Base-by-base conservation (phyloP, 2,113 vertebrate genomes). In the Apodemus speciosus region DNA sequence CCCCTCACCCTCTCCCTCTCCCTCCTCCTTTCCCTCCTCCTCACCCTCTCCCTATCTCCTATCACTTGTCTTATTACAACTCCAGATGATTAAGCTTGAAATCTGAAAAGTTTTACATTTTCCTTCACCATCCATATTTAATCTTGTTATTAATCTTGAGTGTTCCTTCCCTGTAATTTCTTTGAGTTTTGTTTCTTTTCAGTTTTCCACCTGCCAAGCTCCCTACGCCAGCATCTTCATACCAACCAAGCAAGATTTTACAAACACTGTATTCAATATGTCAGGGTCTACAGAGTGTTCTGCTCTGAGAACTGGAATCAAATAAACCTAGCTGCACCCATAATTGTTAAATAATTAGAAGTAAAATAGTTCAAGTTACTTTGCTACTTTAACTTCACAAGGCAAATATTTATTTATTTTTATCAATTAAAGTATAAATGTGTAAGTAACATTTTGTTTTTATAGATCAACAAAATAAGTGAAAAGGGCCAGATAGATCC, bases 361-460 rank as follows among this genome's bases (percentile, higher is more conserved):
- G 60, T 85, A 53, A 1, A 9, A 85, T 23, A 89, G 30, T 62
- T 76, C 40, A 69, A 91, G 11, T 75, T 88, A 15, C 72, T 88
- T 85, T 88, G 58, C 64, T 75, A 75, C 66, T 72, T 66, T 80
- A 92, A 60, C 20, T 30, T 66, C 9, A 79, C 84, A 88, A 76
- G 51, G 49, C 38, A 3, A 76, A 92, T 7, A 51, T 35, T 77
- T 35, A 30, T 53, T 53, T 15, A 53, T 53, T 53, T 51, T 53
- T 13, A 69, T 81, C 68, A 80, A 53, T 88, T 87, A 81, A 88
- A 93, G 75, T 75, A 11, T 76, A 30, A 15, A 46, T 77, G 15
- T 92, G 43, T 15, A 68, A 93, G 75, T 32, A 68, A 56, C 21
- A 23, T 86, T 93, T 83, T 46, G 10, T 18, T 92, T 93, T 93